Conservation (phyloP, 2,113 vertebrate genomes). For the Crotalus horridus region DNA sequence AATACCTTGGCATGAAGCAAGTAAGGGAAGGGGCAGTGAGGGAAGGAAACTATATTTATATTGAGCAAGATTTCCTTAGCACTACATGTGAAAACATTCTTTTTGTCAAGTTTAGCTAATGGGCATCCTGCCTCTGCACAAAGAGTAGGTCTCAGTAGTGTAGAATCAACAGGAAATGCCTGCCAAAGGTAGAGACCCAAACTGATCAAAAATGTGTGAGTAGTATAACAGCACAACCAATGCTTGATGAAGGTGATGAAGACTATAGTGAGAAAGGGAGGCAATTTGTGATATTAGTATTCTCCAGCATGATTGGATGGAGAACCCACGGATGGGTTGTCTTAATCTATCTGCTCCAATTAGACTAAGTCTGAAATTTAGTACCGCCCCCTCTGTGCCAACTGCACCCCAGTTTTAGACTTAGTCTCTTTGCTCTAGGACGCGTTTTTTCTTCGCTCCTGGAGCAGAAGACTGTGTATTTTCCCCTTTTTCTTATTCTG, state of each 20-base stretch:
- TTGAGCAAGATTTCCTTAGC: slow-evolving; percentile 66
- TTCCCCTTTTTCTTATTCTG: too few relatives aligned
- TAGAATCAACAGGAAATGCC: slow-evolving; percentile 13
- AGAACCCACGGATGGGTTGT: too few relatives aligned
- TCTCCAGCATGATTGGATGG: too few relatives aligned
- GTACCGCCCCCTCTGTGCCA: too few relatives aligned
- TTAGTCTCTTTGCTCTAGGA: too few relatives aligned
- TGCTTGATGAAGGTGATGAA: background rate
- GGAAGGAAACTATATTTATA: slow-evolving; percentile 55
- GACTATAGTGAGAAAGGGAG: background rate
- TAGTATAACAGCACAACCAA: slow-evolving; percentile 21
- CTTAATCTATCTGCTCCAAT: too few relatives aligned
- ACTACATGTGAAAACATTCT: slow-evolving; percentile 57
- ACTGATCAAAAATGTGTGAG: slow-evolving; percentile 44
- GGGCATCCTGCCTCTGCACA: slow-evolving; percentile 39
- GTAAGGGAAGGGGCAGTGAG: slow-evolving; percentile 32
- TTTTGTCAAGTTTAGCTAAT: slow-evolving; percentile 42
- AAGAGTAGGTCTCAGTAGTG: slow-evolving; percentile 57
- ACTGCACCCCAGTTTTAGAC: too few relatives aligned
- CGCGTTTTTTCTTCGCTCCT: too few relatives aligned
- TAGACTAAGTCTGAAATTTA: too few relatives aligned
- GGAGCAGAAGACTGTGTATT: too few relatives aligned
- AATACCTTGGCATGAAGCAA: slow-evolving; percentile 60
- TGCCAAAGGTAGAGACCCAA: slow-evolving; percentile 8
- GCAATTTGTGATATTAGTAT: slow-evolving; percentile 36